Percentiles rank a stretch among this genome's conserved stretches.
Evolutionary conservation across 2,888 invertebrate species (phyloP).

Genomic region (Meiosimyza platycephala): DNA sequence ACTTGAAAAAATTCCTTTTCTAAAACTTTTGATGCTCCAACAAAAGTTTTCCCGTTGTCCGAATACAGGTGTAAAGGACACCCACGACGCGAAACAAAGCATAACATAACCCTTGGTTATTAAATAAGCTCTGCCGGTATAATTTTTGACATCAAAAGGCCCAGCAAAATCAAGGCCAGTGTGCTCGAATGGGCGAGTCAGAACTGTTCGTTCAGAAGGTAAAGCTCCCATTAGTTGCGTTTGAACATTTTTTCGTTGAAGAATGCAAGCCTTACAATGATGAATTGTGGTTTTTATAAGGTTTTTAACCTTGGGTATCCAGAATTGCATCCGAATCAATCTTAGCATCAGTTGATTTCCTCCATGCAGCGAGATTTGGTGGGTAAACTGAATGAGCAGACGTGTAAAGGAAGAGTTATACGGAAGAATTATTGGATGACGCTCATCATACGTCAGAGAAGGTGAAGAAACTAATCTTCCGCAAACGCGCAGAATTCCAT

Average conservation of each 20-base stretch:
- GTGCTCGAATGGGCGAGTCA: too few species aligned
- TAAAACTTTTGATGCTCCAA: constrained; percentile 36
- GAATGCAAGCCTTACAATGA: constrained; percentile 12
- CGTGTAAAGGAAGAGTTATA: constrained; percentile 11
- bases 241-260: too few species aligned
- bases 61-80: too few species aligned
- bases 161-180: too few species aligned
- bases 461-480: constrained; percentile 31
- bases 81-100: too few species aligned
- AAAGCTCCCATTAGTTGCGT: neutral
- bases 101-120: too few species aligned
- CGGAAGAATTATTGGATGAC: constrained; percentile 25
- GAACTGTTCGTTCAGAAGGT: too few species aligned
- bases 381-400: constrained; percentile 25
- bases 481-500: constrained; percentile 29
- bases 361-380: constrained; percentile 23
- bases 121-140: too few species aligned
- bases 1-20: constrained; percentile 29
- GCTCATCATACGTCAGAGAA: constrained; percentile 21
- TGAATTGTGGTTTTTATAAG: neutral
- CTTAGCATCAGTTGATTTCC: constrained; percentile 6
- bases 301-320: constrained; percentile 1
- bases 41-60: constrained; percentile 27
- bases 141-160: too few species aligned
- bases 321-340: constrained; percentile 6